These are phyloP conservation scores for Pelosia muscerda DNA, from an alignment of 2,888 invertebrate species.

Conservation along the genomic window DNA sequence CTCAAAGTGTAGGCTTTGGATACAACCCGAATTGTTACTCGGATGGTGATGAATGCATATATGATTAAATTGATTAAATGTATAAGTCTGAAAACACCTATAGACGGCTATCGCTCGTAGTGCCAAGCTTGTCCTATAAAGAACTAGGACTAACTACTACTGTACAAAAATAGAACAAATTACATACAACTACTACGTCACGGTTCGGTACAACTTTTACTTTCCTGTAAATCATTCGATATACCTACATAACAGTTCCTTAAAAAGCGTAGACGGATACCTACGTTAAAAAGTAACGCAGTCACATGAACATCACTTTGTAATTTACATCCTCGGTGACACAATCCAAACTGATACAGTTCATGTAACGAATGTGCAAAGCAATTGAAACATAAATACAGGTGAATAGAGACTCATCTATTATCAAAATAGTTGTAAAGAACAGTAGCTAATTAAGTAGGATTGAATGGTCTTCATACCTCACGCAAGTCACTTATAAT, in stretches of 20 bases:
- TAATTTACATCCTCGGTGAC: conserved; percentile 59
- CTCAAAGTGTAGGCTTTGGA: neutral
- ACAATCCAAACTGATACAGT: conserved; percentile 54
- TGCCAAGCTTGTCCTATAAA: neutral
- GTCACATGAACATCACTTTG: conserved; percentile 48
- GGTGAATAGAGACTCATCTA: conserved; percentile 62
- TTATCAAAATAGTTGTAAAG: conserved; percentile 39
- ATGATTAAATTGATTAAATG: too few species aligned
- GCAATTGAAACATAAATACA: conserved; percentile 64
- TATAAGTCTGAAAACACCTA: neutral
- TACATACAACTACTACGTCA: conserved; percentile 41
- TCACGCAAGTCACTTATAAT: conserved; percentile 72
- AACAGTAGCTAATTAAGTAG: conserved; percentile 59
- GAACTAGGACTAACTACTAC: neutral
- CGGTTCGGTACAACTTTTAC: conserved; percentile 73
- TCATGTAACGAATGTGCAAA: conserved; percentile 43
- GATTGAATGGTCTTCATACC: conserved; percentile 66
- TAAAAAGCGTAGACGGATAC: too few species aligned
- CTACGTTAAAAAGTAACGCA: conserved; percentile 36
- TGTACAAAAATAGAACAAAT: neutral
- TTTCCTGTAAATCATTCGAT: conserved; percentile 70
- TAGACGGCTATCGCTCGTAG: neutral
- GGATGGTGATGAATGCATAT: too few species aligned
- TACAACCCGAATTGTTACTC: neutral
- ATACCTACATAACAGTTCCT: conserved; percentile 62